Base-by-base conservation (phyloP, 2,113 vertebrate genomes). In the Puffinus mauretanicus region DNA sequence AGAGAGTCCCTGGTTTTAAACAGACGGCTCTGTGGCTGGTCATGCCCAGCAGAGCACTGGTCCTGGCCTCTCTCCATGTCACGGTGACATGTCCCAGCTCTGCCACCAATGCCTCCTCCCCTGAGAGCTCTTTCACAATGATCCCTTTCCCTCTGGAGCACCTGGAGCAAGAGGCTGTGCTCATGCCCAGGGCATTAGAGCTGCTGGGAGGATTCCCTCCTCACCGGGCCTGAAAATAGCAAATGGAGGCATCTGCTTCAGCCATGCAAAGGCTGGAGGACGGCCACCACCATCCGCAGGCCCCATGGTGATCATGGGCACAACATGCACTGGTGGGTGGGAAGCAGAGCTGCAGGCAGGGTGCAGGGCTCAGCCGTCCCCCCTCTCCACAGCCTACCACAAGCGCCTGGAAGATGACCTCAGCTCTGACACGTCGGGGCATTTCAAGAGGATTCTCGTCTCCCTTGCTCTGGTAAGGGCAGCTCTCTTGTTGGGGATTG, bases 351-450 rank as follows among this genome's bases (percentile, higher is more conserved):
- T 71, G 62, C 62, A 70, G 49, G 66, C 16, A 49, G 49, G 40
- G 18, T n/a, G 32, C 66, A 69, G 67, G 24, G 34, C 30, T 94
- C 22, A 87, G n/a, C 19, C 7, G 1, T 67, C 5, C 16, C 26
- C 57, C 71, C 90, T 94, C 82, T 95, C 93, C 62, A 25, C 97
- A 99, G 99, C 97, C 42, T 99, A 98, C 91, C 98, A 99, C 93
- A 99, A 98, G 94, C 97, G 98, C 82, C 94, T 99, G 93, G 99
- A 99, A 93, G 98, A 99, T 3, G 98, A 98, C 62, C 97, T 99
- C 93, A 98, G 98, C 92, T 99, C 99, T 2, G 99, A 99, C 82
- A 99, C 99, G 4, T 99, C 99, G 0, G 99, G 99, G 51, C 98
- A 98, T 87, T 99, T 99, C 97, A 99, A 98, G 90, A 99, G 98